phyloP scores from a whole-genome alignment of 2,888 invertebrate genomes.

The Tortrix viridana region DNA sequence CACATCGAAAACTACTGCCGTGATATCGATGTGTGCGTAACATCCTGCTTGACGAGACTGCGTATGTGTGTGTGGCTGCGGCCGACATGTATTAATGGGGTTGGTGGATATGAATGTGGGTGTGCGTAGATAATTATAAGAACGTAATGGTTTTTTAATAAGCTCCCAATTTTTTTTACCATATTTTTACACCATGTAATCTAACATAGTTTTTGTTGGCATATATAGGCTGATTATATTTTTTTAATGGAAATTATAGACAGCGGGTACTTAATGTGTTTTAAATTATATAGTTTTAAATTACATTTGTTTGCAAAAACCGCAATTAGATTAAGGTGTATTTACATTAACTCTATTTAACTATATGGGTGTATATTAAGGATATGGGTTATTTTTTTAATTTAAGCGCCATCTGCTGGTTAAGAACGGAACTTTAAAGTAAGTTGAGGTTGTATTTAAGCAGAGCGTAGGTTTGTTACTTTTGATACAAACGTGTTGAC shows the following conservation, averaged over 20 bases:
- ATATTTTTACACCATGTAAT: slow-evolving; percentile 36
- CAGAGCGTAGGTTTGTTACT: not conserved
- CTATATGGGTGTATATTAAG: slow-evolving; percentile 5
- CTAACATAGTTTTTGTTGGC: slow-evolving; percentile 44
- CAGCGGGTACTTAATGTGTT: slow-evolving; percentile 17
- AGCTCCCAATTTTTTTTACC: slow-evolving; percentile 62
- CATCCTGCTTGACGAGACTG: slow-evolving; percentile 48
- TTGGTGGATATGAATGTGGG: slow-evolving; percentile 71
- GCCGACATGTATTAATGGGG: slow-evolving; percentile 77
- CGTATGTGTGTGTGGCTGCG: slow-evolving; percentile 58
- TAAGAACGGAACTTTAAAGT: slow-evolving; percentile 35
- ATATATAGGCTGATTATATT: slow-evolving; percentile 30
- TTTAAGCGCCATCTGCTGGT: slow-evolving; percentile 52
- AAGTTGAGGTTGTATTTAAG: slow-evolving; percentile 1
- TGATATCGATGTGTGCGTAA: slow-evolving; percentile 53
- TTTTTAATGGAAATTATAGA: slow-evolving; percentile 27
- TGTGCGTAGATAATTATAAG: slow-evolving; percentile 74
- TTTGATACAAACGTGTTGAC: not conserved
- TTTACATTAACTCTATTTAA: slow-evolving; percentile 26
- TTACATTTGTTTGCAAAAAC: slow-evolving; percentile 19
- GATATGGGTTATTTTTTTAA: slow-evolving; percentile 6
- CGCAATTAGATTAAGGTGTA: slow-evolving; percentile 16
- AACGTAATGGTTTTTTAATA: slow-evolving; percentile 81
- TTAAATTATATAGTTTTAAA: slow-evolving; percentile 30
- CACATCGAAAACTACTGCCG: slow-evolving; percentile 39